Conservation (phyloP, 1,140 invertebrate species). For the Caenorhabditis remanei region DNA sequence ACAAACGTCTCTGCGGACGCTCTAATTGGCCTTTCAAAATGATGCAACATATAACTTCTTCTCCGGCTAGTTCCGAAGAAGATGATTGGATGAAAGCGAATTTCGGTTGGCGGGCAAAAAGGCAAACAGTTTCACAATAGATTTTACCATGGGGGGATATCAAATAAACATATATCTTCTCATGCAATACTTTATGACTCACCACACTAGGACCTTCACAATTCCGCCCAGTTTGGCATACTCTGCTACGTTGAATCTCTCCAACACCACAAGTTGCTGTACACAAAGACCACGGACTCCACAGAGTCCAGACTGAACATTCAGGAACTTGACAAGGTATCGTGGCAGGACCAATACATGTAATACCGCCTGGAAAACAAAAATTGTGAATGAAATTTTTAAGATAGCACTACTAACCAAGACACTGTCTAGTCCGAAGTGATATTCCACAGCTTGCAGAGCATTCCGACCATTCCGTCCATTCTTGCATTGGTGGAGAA, state of each 20-base stretch:
- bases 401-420: not conserved
- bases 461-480: conserved; percentile 86
- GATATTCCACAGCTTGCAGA: conserved; percentile 84
- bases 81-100: conserved; percentile 37
- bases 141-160: not conserved
- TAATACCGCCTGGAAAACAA: not conserved
- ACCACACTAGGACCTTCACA: conserved; percentile 65
- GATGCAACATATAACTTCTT: conserved; percentile 39
- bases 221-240: conserved; percentile 53
- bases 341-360: conserved; percentile 47
- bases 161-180: too few relatives aligned
- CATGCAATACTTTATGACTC: not conserved
- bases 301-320: conserved; percentile 60
- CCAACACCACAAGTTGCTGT: conserved; percentile 63
- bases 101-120: not conserved
- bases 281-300: conserved; percentile 60
- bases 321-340: conserved; percentile 43
- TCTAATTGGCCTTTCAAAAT: conserved; percentile 44
- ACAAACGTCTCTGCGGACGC: conserved; percentile 16
- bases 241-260: conserved; percentile 57
- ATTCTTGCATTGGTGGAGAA: conserved; percentile 76
- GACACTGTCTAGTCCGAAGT: conserved; percentile 77
- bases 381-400: not conserved
- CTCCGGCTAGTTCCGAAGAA: conserved; percentile 31
- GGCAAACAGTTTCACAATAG: conserved; percentile 19